A percentile compares a stretch with the other conserved stretches of the same genome.
Conservation (phyloP, 2,113 vertebrate species). For the Rynchops niger region DNA sequence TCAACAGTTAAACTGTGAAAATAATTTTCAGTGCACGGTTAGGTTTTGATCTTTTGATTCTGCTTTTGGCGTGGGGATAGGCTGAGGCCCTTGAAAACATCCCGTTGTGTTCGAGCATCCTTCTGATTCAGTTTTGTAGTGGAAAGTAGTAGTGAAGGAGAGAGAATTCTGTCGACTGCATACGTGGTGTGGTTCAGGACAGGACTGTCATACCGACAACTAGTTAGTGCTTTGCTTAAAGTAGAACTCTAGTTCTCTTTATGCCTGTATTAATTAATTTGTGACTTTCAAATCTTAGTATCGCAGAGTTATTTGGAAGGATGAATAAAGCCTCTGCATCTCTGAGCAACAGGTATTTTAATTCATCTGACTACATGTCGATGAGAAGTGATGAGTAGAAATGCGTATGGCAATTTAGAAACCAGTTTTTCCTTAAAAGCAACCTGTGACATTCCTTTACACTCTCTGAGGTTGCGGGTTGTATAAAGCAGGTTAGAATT, state of each 20-base stretch:
- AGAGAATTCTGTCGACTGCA: neutral
- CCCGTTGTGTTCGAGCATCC: neutral
- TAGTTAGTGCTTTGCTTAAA: accelerated
- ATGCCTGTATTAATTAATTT: neutral
- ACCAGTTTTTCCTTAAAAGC: neutral
- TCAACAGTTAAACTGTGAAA: neutral
- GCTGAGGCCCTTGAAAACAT: neutral
- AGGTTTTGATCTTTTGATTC: neutral
- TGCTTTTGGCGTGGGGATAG: neutral
- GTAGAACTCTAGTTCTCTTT: neutral
- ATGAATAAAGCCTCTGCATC: neutral
- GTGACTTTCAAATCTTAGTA: neutral
- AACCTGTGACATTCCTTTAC: neutral
- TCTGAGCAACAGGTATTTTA: neutral
- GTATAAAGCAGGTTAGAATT: neutral
- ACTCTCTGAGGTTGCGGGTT: neutral
- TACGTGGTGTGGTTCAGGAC: too few relatives aligned
- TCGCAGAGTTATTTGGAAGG: neutral
- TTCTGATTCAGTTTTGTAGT: neutral
- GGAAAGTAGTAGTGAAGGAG: neutral
- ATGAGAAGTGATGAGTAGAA: neutral
- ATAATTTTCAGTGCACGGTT: neutral
- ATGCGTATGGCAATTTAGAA: neutral
- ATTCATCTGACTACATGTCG: neutral
- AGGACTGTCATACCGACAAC: neutral